These are phyloP conservation scores for Dasyprocta punctata DNA, from an alignment of 2,113 vertebrate genomes.

Conservation along the genomic window DNA sequence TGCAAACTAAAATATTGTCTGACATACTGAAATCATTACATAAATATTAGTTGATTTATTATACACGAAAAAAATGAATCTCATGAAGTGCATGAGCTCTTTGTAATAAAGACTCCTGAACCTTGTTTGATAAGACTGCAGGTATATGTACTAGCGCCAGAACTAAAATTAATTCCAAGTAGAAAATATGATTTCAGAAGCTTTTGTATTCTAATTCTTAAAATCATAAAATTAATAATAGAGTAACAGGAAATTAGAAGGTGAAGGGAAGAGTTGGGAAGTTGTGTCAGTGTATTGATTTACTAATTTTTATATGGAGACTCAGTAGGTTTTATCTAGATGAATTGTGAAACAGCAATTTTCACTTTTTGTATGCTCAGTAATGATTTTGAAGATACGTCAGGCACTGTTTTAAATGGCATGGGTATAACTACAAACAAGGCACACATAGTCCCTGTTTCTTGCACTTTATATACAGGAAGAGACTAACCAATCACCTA, in stretches of 20 bases:
- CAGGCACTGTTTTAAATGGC: neutral
- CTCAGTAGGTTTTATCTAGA: neutral
- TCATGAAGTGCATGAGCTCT: neutral
- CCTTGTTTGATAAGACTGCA: neutral
- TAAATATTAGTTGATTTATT: neutral
- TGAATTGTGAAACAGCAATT: neutral
- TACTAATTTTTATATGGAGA: neutral
- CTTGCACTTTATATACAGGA: neutral
- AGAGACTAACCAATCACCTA: neutral
- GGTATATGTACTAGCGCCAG: neutral
- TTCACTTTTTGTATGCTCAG: neutral
- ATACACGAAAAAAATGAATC: neutral
- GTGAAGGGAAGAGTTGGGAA: neutral
- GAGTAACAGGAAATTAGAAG: neutral
- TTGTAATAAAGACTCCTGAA: neutral
- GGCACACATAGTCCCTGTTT: neutral
- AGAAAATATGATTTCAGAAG: neutral
- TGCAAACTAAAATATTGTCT: neutral
- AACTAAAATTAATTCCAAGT: neutral
- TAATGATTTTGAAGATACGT: neutral
- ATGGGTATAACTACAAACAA: neutral
- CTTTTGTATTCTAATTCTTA: neutral
- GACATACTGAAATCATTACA: neutral
- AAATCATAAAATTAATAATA: neutral
- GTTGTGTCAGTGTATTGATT: neutral